Base-by-base conservation (phyloP, 92 coral and sea anemone species). In the Bergia sp. region DNA sequence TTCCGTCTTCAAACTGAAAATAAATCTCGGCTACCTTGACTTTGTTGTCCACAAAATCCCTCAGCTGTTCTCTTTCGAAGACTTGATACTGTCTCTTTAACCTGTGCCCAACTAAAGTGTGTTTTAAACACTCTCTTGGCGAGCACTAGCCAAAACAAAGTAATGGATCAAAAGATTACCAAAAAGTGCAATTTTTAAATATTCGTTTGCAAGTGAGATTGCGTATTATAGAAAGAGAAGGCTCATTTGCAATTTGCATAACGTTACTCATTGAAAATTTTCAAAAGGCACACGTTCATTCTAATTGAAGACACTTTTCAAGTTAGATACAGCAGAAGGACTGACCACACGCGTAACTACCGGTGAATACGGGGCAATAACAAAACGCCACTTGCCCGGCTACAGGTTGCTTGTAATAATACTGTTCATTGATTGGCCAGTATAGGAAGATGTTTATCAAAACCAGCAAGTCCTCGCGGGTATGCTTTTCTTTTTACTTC, bases 391-490 rank as follows among this genome's bases (percentile, higher is more conserved):
- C 87, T 84, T 36, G 87, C 67, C 40, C 47, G 41, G 9, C 20
- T 2, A 29, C 87, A 49, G 87, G 87, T 50, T 84, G 65, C 21
- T 5, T 20, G 3, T 37, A 45, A 7, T n/a, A 84, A 67, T 36
- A 71, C 58, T 37, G 18, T 71, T 36, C 41, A 0, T 37, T 71
- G 79, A 69, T 84, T 84, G 87, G 87, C 20, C 47, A 16, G 64
- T 36, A 71, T 4, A 23, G 49, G 23, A 36, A 38, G 37, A 43
- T 84, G 87, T 84, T 84, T 69, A 71, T 10, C 77, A 84, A 84
- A 83, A 43, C 44, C 29, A 84, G 79, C 87, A 84, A 84, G 87
- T 84, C 18, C 40, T 72, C 78, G 29, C 79, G 37, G 79, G 87
- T 44, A 11, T 47, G 75, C 61, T 71, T 53, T 84, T 36, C 67